Evolutionary conservation across 2,797 vertebrate genomes (phyloP), one percentile per base, ranked within the genome.

Genomic region (Otolemur crassicaudatus): DNA sequence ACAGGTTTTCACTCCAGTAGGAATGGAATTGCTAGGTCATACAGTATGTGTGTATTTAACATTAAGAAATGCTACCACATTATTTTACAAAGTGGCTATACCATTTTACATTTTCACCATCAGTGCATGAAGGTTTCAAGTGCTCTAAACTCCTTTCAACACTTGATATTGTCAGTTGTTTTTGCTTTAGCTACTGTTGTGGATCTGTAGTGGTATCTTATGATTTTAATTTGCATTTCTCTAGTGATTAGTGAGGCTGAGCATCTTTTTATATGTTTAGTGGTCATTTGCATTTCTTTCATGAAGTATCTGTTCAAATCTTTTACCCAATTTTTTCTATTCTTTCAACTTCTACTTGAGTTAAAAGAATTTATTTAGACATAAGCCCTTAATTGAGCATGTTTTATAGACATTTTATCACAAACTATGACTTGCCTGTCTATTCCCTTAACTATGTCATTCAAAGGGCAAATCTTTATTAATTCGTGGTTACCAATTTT

Each of bases 391-490:
- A 92, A 20, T 85, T 94, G 56, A 34, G 53, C 84, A 40, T 65
- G 22, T 88, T 91, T 82, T 94, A 1, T 91, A 91, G 93, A 94
- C 88, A 53, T 31, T 87, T 69, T 93, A 85, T 85, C 34, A 67
- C 73, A 63, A 34, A 73, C 46, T 91, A 0, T 90, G 79, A 20
- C 67, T n/a, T 91, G 65, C 31, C 77, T 93, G 37, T 94, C 58
- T 63, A 16, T 89, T 58, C 87, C 12, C 5, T 72, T n/a, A 88
- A 73, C 23, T 61, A 8, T 91, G 67, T 91, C 65, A 90, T 83
- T 73, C n/a, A 90, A 17, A 90, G 37, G 91, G 29, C 19, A 94
- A 40, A 90, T 87, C 23, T 77, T 40, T 2, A 94, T 81, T 77
- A 76, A 86, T n/a, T 76, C 20, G 60, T 10, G 65, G 2, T 92